Evolutionary conservation across 1,140 invertebrate genomes (phyloP), one percentile per base, ranked within the genome.

Genomic region (Amyelois transitella): DNA sequence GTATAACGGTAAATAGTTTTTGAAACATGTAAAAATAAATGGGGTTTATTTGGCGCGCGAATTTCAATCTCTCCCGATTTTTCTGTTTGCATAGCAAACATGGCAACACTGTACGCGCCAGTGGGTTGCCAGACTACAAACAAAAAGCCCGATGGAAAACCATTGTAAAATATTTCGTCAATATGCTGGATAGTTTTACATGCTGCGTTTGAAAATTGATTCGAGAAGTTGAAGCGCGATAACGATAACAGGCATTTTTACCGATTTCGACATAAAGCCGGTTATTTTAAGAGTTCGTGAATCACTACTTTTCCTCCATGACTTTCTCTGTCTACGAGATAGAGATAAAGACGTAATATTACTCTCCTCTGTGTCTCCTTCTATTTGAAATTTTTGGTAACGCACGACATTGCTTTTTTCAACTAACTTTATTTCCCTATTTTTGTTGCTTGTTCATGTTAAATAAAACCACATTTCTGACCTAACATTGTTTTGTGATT

Each of bases 71-170:
- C 45, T 58, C 66, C 55, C 62, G 58, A 55, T 67, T 72, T 69
- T 64, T 63, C 60, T 70, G 72, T 79, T 77, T 73, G 60, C 66
- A 19, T 43, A 57, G 64, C 66, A 73, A 77, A 77, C 61, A 79
- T 61, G 66, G 62, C 64, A 63, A 68, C 66, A 64, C 61, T 25
- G 57, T 51, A 66, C 69, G 65, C 69, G 57, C 58, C 58, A 63
- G 18, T 58, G 58, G 44, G 48, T 54, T 62, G 66, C 55, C 72
- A 73, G 72, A 79, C 68, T 59, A 68, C 64, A 68, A 78, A 78
- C 67, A 74, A 58, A 66, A 32, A 60, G 60, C 32, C 32, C 32
- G 32, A 38, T 38, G 32, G 32, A 38, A 38, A 38, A 38, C 32
- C 32, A 14, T 38, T 38, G 32, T 38, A 38, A 14, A 14, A 38